Base-by-base conservation (phyloP, 1,140 invertebrate species). In the Triops longicaudatus region DNA sequence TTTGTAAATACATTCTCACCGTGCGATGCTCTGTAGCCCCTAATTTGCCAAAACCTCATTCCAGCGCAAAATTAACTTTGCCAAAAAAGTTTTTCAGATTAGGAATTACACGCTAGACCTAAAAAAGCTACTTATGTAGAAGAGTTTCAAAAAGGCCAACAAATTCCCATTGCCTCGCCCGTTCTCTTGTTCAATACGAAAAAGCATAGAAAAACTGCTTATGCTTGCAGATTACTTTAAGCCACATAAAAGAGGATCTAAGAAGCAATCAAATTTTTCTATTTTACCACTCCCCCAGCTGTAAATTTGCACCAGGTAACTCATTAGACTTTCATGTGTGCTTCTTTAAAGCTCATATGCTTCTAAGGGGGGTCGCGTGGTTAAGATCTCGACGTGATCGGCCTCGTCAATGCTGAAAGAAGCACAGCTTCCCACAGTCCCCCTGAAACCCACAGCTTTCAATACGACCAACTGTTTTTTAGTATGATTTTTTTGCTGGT, bases 241-340 rank as follows among this genome's bases (percentile, higher is more conserved):
- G 50, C 50, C 50, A 63, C 50, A 63, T 63, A 63, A 63, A 4
- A 63, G 50, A 9, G 44, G 50, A 22, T 63, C 50, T 63, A 22
- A 63, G 50, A 63, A 63, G 50, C 50, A 63, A 63, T 63, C 50
- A 63, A 63, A 63, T 63, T 63, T 63, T 63, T 63, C 50, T 63
- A 63, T 63, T 63, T 22, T 22, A 63, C 50, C 50, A 63, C 50
- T 63, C 50, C 50, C 50, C 50, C 14, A 63, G 50, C 50, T 63
- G 22, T 22, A 63, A 63, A n/a, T 63, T 63, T 22, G 50, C 50
- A 63, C 50, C 50, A 22, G 50, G 44, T 63, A 22, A 17, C 50
- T 63, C 50, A 63, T 63, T 63, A 63, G 50, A 63, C 50, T 63
- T 63, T 63, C 50, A 63, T 63, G 50, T 22, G 6, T 22, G 50